phyloP scores from a whole-genome alignment of 1,140 invertebrate species.

The Apolygus lucorum region DNA sequence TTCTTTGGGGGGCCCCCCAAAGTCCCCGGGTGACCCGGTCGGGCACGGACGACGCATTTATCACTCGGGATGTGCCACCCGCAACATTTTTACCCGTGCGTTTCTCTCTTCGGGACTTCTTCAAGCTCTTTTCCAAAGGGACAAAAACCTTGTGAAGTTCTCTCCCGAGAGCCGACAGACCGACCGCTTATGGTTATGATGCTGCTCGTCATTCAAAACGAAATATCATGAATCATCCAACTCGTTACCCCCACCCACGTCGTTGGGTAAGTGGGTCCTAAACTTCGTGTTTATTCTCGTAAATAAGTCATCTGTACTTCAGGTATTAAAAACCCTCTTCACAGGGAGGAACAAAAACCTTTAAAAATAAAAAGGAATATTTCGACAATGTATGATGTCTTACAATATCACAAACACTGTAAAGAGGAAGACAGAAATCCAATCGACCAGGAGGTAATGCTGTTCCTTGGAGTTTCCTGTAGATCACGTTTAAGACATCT shows the following conservation, averaged over 20 bases:
- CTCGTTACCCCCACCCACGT: neutral
- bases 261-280: neutral
- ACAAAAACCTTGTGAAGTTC: neutral
- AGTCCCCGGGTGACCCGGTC: neutral
- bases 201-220: neutral
- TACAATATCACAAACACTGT: too few relatives aligned
- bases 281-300: neutral
- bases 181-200: neutral
- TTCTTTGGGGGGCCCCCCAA: neutral
- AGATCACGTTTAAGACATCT: too few relatives aligned
- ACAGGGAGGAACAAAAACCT: too few relatives aligned
- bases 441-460: too few relatives aligned
- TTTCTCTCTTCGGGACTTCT: neutral
- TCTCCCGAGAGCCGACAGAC: neutral
- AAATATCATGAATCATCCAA: constrained; percentile 6
- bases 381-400: too few relatives aligned
- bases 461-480: too few relatives aligned
- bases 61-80: constrained; percentile 5
- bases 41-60: neutral
- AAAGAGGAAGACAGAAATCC: too few relatives aligned
- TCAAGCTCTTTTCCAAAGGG: neutral
- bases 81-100: neutral
- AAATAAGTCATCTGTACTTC: too few relatives aligned
- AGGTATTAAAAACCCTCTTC: too few relatives aligned
- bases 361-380: too few relatives aligned